phyloP scores from a whole-genome alignment of 2,888 invertebrate species.

The Aphrophora alni region DNA sequence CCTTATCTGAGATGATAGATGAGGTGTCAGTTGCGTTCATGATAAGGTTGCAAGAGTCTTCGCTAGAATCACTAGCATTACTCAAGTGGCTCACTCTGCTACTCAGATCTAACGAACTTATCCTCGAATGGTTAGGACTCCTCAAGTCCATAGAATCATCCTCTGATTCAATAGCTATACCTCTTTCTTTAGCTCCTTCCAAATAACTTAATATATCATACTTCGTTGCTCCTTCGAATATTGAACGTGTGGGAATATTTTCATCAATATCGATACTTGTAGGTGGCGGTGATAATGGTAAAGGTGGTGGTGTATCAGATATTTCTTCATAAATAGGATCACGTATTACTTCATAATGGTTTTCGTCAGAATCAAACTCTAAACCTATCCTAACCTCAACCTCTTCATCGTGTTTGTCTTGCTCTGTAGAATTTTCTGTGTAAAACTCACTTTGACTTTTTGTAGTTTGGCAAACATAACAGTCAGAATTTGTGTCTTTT shows the following conservation, averaged over 20 bases:
- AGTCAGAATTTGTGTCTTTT: constrained; percentile 31
- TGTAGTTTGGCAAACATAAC: constrained; percentile 19
- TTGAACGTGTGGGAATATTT: constrained; percentile 66
- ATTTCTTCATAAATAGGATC: constrained; percentile 76
- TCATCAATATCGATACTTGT: constrained; percentile 71
- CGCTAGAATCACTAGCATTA: constrained; percentile 84
- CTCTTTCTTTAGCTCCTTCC: constrained; percentile 82
- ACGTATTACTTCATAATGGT: constrained; percentile 76
- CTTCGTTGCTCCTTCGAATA: constrained; percentile 72
- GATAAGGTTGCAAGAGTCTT: constrained; percentile 76
- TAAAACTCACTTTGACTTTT: not conserved
- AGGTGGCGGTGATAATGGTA: constrained; percentile 78
- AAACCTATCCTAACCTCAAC: constrained; percentile 45
- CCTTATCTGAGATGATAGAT: constrained; percentile 49
- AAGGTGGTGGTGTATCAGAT: constrained; percentile 67
- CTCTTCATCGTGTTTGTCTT: constrained; percentile 49
- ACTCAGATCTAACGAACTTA: constrained; percentile 63
- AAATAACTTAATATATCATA: constrained; percentile 89
- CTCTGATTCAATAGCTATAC: constrained; percentile 55
- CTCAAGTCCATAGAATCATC: constrained; percentile 62
- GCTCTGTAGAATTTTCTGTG: constrained; percentile 32
- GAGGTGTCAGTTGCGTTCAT: constrained; percentile 42
- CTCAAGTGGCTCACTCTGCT: constrained; percentile 79
- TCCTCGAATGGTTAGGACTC: constrained; percentile 59
- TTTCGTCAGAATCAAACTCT: constrained; percentile 62